Percentiles rank a stretch among this genome's conserved stretches.
Evolutionary conservation across 2,113 vertebrate genomes (phyloP).

Genomic region (Thymallus thymallus): DNA sequence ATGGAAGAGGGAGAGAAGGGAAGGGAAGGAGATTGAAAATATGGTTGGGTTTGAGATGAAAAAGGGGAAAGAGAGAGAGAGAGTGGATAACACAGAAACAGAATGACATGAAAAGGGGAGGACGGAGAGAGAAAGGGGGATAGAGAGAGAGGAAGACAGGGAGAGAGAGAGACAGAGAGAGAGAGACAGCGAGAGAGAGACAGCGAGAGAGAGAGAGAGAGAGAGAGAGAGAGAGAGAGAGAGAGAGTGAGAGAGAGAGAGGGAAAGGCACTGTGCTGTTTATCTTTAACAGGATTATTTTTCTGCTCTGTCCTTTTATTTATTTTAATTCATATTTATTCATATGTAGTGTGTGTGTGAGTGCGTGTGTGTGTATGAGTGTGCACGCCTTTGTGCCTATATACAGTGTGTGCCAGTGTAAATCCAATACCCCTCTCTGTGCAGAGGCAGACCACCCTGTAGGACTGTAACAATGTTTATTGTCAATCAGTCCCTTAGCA

Average conservation of each 20-base stretch:
- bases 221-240: slow-evolving; percentile 42
- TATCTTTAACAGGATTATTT: slow-evolving; percentile 75
- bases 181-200: slow-evolving; percentile 21
- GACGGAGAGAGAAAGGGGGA: slow-evolving; percentile 32
- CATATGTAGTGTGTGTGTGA: slow-evolving; percentile 45
- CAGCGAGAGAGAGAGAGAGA: slow-evolving; percentile 25
- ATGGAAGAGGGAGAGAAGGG: slow-evolving; percentile 5
- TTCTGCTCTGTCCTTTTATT: slow-evolving; percentile 60
- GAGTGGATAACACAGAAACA: slow-evolving; percentile 6
- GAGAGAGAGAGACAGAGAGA: slow-evolving; percentile 17
- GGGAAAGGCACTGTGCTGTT: slow-evolving; percentile 55
- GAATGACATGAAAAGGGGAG: background rate
- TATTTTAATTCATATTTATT: slow-evolving; percentile 70
- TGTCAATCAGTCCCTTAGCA: background rate
- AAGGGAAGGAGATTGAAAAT: slow-evolving; percentile 7
- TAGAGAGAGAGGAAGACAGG: background rate
- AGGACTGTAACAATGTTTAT: slow-evolving; percentile 39
- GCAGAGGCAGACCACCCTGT: slow-evolving; percentile 34
- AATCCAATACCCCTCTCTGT: background rate
- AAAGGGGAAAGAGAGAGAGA: background rate
- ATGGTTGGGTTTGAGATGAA: slow-evolving; percentile 1
- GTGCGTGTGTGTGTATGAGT: background rate
- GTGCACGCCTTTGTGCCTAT: no score
- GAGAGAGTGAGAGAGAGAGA: slow-evolving; percentile 39
- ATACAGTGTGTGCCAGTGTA: slow-evolving; percentile 37